Evolutionary conservation across 2,113 vertebrate genomes (phyloP), one percentile per base, ranked within the genome.

Genomic region (Sphaerodactylus townsendi): DNA sequence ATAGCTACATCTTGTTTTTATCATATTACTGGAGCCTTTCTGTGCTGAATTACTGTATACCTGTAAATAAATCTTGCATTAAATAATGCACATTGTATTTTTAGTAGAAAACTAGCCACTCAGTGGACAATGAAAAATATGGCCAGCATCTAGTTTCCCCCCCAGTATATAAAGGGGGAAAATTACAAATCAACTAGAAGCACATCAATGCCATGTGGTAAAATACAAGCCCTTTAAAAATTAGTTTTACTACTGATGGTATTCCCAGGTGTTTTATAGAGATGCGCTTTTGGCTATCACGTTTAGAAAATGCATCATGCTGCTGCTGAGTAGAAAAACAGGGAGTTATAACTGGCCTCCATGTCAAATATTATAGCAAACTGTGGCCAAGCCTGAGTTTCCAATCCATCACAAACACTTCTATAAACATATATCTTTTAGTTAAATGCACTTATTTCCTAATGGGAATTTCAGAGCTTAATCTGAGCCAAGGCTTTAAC

Each of bases 401-500:
- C 3, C 17, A 91, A 86, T 90, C 81, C n/a, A 56, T 93, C 89
- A 89, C 44, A 90, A 89, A 93, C 91, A 79, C 71, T 81, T 44
- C 66, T 17, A 84, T 85, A 90, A 90, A 91, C 88, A 79, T 87
- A 80, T 86, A 85, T 90, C 10, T 48, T 74, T 74, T 91, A 91
- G 91, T 84, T 64, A 91, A 91, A 93, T 89, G 85, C 79, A 37
- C 14, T 89, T 86, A 81, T 53, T 76, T 84, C 59, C 50, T 77
- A 74, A 44, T 77, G 44, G 70, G 82, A 89, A 92, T 91, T 90
- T 91, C 82, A 71, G 90, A 14, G 28, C 89, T 74, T 65, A 33
- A 3, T 41, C 25, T 82, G 69, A 44, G 80, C 80, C 80, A 62
- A 65, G 59, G 13, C 59, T 72, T 25, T 72, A 62, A 59, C 13